phyloP scores from a whole-genome alignment of 2,797 vertebrate genomes.

The Sebastes miniatus region DNA sequence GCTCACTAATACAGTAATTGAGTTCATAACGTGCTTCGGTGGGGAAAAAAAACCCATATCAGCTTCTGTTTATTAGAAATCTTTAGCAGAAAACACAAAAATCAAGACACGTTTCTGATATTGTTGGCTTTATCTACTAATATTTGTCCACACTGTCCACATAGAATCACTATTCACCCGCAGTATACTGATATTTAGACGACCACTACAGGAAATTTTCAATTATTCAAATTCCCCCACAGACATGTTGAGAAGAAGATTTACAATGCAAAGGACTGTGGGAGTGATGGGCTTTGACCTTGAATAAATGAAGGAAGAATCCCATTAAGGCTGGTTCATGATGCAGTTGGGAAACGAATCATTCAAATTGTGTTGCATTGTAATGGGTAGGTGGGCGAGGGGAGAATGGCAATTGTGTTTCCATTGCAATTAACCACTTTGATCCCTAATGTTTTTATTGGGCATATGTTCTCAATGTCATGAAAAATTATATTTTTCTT shows the following conservation, averaged over 20 bases:
- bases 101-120: background rate
- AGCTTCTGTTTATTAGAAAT: constrained; percentile 5
- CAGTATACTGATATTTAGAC: constrained; percentile 29
- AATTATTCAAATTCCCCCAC: constrained; percentile 56
- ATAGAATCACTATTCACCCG: constrained; percentile 4
- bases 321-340: constrained; percentile 66
- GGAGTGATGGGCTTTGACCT: constrained; percentile 78
- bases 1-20: constrained; percentile 13
- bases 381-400: constrained; percentile 36
- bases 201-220: constrained; percentile 34
- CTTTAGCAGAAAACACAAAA: background rate
- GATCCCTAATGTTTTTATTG: constrained; percentile 25
- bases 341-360: constrained; percentile 63
- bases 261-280: constrained; percentile 75
- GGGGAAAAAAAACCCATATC: background rate
- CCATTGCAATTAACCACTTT: constrained; percentile 29
- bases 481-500: background rate
- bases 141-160: background rate
- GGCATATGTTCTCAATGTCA: background rate
- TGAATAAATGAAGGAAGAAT: constrained; percentile 74
- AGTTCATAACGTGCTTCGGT: constrained; percentile 34
- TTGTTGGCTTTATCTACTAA: constrained; percentile 9
- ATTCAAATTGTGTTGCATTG: constrained; percentile 55
- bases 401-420: constrained; percentile 36
- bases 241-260: constrained; percentile 57